Evolutionary conservation across 2,888 invertebrate species (phyloP), one percentile per base, ranked within the genome.

Genomic region (Pandemis heparana): DNA sequence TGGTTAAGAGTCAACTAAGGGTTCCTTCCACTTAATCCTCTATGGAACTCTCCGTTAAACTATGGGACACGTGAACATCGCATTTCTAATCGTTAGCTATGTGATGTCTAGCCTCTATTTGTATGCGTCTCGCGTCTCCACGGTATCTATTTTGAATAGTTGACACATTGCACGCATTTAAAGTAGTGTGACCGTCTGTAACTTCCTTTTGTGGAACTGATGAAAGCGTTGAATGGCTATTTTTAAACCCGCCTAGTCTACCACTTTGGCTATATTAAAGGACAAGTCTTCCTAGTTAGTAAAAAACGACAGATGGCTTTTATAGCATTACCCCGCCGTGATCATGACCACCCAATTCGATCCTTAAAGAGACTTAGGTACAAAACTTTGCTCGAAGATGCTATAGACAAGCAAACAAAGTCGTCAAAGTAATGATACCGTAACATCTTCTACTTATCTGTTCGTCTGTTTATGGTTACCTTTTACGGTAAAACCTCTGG

Each of bases 151-250:
- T 85, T 82, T 80, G 81, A 82, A 86, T 84, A 83, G 79, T 76
- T 77, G 78, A 81, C 82, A 83, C 84, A 84, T 81, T 80, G 83
- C 83, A 68, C 81, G 83, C 86, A 84, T 87, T 87, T 82, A 84
- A 85, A 83, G 65, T 79, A 75, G 76, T 79, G 71, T 76, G 76
- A 72, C 59, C 71, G 75, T 73, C 77, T 74, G 79, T 74, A 62
- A 76, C 75, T 77, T 78, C 79, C 79, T 77, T 79, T 81, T 78
- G 75, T 78, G 61, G 64, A 43, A 18, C 67, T 61, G 65, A 70
- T 39, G 74, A 66, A 70, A 66, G 70, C 60, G 41, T 64, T 70
- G 64, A 70, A 64, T 70, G 69, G 43, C 64, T 74, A 64, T 70
- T 74, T 74, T 64, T 68, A 68, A 59, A 59, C 10, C 63, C n/a